A percentile compares a stretch with the other conserved stretches of the same genome.
These are phyloP conservation scores for Mus spretus DNA, from an alignment of 2,797 vertebrate genomes.

Conservation along the genomic window DNA sequence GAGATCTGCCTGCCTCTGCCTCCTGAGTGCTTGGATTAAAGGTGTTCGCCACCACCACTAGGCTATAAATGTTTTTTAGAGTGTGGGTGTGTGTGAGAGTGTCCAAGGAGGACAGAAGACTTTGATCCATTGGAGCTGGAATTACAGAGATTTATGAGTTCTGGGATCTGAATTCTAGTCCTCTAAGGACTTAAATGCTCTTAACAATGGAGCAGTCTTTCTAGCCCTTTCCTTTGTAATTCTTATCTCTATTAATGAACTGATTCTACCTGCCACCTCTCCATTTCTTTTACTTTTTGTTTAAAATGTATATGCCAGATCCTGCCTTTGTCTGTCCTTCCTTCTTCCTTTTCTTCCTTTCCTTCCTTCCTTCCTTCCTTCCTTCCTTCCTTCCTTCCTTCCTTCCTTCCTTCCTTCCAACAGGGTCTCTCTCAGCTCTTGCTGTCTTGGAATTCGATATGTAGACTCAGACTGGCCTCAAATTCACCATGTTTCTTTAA, in stretches of 20 bases:
- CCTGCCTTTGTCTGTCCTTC: neutral
- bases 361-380: neutral
- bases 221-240: neutral
- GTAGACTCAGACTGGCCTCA: too few species aligned
- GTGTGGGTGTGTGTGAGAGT: neutral
- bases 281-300: conserved; percentile 19
- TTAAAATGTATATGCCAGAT: conserved; percentile 54
- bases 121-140: neutral
- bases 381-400: neutral
- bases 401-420: too few species aligned
- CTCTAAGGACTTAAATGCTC: neutral
- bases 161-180: neutral
- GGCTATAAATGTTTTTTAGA: neutral
- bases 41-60: neutral
- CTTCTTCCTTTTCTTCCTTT: neutral
- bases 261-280: neutral
- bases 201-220: neutral
- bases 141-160: neutral
- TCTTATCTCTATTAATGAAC: conserved; percentile 21
- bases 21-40: neutral
- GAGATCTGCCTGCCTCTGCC: neutral
- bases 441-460: neutral
- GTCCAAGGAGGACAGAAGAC: neutral
- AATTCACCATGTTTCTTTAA: neutral
- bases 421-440: neutral